Base-by-base conservation (phyloP, 2,888 invertebrate genomes). In the Drosophila anceps region DNA sequence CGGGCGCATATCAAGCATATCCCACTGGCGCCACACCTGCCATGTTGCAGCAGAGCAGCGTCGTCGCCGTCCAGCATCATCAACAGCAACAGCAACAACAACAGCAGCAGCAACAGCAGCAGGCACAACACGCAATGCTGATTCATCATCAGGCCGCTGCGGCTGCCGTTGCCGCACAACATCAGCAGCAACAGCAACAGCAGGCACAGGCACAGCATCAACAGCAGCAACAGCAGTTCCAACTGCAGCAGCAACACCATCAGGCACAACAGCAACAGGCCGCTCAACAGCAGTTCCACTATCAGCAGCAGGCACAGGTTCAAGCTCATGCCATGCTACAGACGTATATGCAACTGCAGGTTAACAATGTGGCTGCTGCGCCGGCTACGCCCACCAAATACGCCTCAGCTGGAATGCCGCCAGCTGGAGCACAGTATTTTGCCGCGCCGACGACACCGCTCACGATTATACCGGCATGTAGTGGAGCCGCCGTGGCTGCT, bases 291-390 rank as follows among this genome's bases (percentile, higher is more conserved):
- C 84, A 84, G 13, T 75, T 66, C 44, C 80, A 78, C 24, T 78
- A 78, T 29, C 82, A 84, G 51, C 83, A 84, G 9, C 88, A 92
- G 29, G 90, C 90, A 0, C 92, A 92, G 46, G 91, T 84, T 7
- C 87, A 92, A 20, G 91, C 91, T 15, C 79, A 92, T 63, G 92
- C 92, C 78, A 92, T 92, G 92, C 65, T 92, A 79, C 92, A 92
- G 70, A 90, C 92, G 3, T 92, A 92, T 44, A 92, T 92, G 92
- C 92, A 92, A 35, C 73, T 92, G 84, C 92, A 92, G 81, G 91
- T 91, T 71, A 91, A 91, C 68, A 91, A 88, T 83, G 78, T 89
- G 35, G 82, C 86, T 54, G 88, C 82, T 63, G 79, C 90, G 15
- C 91, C 92, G 13, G 76, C 88, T 62, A 91, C 91, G 55, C 89